A percentile compares a stretch with the other conserved stretches of the same genome.
Conservation (phyloP, 2,888 invertebrate species). For the Endotricha flammealis region DNA sequence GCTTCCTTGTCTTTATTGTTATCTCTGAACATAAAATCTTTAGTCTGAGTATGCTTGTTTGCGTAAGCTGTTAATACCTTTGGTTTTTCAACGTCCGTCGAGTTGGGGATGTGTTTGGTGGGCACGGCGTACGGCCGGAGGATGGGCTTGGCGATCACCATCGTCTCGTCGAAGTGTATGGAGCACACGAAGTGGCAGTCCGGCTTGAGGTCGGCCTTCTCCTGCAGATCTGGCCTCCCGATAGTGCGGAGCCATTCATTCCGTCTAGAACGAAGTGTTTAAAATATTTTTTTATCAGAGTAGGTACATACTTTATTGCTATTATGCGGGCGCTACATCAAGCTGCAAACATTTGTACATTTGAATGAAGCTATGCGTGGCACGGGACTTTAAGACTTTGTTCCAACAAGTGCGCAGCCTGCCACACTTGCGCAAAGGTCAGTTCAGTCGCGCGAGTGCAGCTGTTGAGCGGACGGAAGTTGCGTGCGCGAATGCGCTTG, state of each 20-base stretch:
- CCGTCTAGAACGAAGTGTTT: slow-evolving; percentile 1
- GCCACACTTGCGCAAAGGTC: too few relatives aligned
- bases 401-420: too few relatives aligned
- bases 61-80: not conserved
- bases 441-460: too few relatives aligned
- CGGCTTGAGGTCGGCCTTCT: slow-evolving; percentile 3
- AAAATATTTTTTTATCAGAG: too few relatives aligned
- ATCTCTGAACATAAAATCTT: not conserved
- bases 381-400: too few relatives aligned
- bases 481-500: too few relatives aligned
- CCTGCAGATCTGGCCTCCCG: slow-evolving; percentile 4
- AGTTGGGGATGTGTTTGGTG: slow-evolving; percentile 2
- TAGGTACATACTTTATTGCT: too few relatives aligned
- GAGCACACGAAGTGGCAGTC: slow-evolving; percentile 8
- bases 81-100: not conserved
- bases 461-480: too few relatives aligned
- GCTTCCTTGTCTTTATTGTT: too few relatives aligned
- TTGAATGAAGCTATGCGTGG: too few relatives aligned
- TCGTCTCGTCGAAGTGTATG: slow-evolving; percentile 5
- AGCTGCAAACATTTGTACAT: too few relatives aligned
- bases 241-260: slow-evolving; percentile 5
- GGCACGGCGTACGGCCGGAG: slow-evolving; percentile 8
- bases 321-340: too few relatives aligned
- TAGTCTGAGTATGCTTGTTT: slow-evolving; percentile 5
- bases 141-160: slow-evolving; percentile 4